phyloP scores from a whole-genome alignment of 2,888 invertebrate species.

The Parochlus steinenii region DNA sequence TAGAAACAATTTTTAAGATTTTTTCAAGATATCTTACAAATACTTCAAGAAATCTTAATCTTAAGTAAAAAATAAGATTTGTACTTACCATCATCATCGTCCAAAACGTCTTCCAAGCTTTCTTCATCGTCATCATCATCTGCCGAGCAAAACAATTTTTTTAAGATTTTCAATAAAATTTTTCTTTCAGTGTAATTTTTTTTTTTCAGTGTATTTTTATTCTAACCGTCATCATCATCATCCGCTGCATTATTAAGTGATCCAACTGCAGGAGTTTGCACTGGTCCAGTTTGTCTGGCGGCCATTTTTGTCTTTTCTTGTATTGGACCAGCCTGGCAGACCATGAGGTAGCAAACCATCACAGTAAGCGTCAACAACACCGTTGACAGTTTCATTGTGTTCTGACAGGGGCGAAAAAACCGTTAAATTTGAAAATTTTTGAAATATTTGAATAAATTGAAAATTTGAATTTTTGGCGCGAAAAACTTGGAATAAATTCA shows the following conservation, averaged over 20 bases:
- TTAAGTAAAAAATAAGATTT: neutral
- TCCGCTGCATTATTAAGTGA: too few species aligned
- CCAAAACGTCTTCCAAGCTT: constrained; percentile 9
- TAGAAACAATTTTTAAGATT: neutral
- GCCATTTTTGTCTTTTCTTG: constrained; percentile 4
- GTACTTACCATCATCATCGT: constrained; percentile 1
- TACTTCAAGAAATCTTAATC: constrained; percentile 2
- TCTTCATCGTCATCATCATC: constrained; percentile 11
- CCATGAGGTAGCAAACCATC: constrained; percentile 6
- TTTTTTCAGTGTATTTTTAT: neutral
- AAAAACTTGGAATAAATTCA: too few species aligned
- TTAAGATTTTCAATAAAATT: constrained; percentile 1
- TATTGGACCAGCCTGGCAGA: neutral
- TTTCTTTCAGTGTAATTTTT: neutral
- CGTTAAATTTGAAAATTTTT: too few species aligned
- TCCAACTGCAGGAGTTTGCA: constrained; percentile 3
- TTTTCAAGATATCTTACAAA: neutral
- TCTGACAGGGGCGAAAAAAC: too few species aligned
- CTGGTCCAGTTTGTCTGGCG: constrained; percentile 7
- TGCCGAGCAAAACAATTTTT: neutral
- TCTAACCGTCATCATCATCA: constrained; percentile 7
- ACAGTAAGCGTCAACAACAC: constrained; percentile 5
- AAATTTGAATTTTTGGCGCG: too few species aligned
- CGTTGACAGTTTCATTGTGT: constrained; percentile 11
- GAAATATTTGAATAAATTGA: too few species aligned